These are phyloP conservation scores for Lamprologus ornatipinnis DNA, from an alignment of 2,113 vertebrate genomes.

Conservation along the genomic window DNA sequence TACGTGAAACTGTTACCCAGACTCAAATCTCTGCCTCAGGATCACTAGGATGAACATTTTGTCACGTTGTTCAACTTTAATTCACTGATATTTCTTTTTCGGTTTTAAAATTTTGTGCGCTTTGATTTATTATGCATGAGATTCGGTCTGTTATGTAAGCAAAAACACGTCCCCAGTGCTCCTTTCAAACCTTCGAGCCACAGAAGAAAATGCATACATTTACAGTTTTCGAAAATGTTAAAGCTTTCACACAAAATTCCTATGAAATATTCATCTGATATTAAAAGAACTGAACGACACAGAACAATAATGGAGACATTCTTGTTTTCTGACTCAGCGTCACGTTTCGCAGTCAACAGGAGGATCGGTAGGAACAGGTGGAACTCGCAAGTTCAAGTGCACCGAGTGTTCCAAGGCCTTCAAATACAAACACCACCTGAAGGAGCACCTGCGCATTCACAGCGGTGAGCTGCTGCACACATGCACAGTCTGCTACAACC, in stretches of 20 bases:
- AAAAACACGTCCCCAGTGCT: background rate
- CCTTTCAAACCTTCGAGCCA: background rate
- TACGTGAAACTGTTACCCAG: background rate
- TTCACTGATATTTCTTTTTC: background rate
- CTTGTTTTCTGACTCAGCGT: slow-evolving; percentile 68
- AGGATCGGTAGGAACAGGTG: slow-evolving; percentile 68
- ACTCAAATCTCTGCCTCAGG: background rate
- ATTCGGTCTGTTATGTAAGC: background rate
- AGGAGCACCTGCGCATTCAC: slow-evolving; percentile 98
- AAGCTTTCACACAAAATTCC: background rate
- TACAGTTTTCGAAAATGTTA: background rate
- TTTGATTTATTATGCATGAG: background rate
- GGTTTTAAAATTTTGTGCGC: background rate
- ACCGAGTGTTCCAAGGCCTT: slow-evolving; percentile 98
- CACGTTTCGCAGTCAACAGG: slow-evolving; percentile 71
- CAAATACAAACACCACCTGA: slow-evolving; percentile 98
- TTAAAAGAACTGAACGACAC: background rate
- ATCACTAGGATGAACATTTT: background rate
- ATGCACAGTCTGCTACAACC: background rate
- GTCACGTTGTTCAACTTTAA: background rate
- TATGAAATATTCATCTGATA: background rate
- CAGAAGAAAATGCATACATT: too few species aligned
- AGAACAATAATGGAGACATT: background rate
- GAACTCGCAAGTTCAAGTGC: slow-evolving; percentile 96
- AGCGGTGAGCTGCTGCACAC: slow-evolving; percentile 81